Percentiles rank a stretch among this genome's conserved stretches.
Conservation (phyloP, 2,797 vertebrate species). For the Fringilla coelebs region DNA sequence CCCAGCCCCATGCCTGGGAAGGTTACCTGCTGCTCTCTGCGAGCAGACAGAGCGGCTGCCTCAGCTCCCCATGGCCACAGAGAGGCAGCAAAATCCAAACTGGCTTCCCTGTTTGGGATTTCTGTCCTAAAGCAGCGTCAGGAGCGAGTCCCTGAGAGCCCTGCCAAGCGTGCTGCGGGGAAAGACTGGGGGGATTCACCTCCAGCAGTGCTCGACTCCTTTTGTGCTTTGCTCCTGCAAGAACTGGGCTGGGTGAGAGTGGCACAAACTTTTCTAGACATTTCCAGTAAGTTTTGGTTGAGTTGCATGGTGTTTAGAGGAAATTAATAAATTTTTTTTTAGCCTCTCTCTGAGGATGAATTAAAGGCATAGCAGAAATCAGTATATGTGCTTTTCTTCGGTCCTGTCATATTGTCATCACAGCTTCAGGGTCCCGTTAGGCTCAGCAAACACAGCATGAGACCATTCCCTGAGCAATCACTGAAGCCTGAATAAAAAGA, state of each 20-base stretch:
- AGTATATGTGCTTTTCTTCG: background rate
- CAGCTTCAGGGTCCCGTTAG: background rate
- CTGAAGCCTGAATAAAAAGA: background rate
- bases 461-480: background rate
- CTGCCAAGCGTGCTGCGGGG: background rate
- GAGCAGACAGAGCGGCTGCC: background rate
- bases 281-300: background rate
- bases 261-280: background rate
- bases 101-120: background rate
- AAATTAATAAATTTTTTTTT: background rate
- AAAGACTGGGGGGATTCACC: background rate
- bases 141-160: rapidly evolving
- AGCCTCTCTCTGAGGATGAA: background rate
- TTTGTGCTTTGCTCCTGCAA: background rate
- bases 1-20: background rate
- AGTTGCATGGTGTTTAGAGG: background rate
- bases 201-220: rapidly evolving
- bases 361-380: background rate
- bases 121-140: rapidly evolving
- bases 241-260: background rate
- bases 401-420: background rate
- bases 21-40: no score
- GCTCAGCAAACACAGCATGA: background rate
- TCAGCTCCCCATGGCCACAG: background rate
- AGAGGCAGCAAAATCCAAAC: constrained; percentile 38